These are phyloP conservation scores for Corythornis madagascariensis DNA, from an alignment of 2,113 vertebrate genomes.

Conservation along the genomic window DNA sequence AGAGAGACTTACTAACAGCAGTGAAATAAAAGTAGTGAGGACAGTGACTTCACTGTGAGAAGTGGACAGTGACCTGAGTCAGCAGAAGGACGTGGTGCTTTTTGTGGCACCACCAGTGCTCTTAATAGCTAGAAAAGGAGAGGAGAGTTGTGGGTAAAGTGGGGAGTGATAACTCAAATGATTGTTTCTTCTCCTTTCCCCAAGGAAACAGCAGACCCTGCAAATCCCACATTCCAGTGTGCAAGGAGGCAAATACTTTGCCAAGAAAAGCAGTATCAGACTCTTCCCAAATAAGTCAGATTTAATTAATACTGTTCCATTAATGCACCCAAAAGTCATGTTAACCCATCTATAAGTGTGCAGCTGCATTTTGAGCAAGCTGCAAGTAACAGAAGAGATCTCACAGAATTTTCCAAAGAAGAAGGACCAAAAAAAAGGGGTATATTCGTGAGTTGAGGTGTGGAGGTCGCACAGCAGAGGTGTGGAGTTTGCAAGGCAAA, in stretches of 20 bases:
- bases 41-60: background rate
- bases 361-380: background rate
- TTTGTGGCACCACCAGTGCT: background rate
- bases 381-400: background rate
- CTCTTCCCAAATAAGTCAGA: background rate
- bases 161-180: background rate
- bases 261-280: background rate
- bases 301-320: background rate
- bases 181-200: background rate
- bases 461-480: background rate
- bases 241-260: background rate
- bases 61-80: background rate
- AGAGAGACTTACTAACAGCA: background rate
- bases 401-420: background rate
- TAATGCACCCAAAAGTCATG: background rate
- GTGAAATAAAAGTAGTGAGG: background rate
- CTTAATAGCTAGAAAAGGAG: background rate
- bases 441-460: background rate
- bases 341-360: background rate
- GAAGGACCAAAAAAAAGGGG: background rate
- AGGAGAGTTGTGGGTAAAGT: background rate
- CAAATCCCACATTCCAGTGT: background rate
- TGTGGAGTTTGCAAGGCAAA: background rate
- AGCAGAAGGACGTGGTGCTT: background rate
- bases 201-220: background rate